phyloP scores from a whole-genome alignment of 2,113 vertebrate species.

The Atrichornis clamosus region DNA sequence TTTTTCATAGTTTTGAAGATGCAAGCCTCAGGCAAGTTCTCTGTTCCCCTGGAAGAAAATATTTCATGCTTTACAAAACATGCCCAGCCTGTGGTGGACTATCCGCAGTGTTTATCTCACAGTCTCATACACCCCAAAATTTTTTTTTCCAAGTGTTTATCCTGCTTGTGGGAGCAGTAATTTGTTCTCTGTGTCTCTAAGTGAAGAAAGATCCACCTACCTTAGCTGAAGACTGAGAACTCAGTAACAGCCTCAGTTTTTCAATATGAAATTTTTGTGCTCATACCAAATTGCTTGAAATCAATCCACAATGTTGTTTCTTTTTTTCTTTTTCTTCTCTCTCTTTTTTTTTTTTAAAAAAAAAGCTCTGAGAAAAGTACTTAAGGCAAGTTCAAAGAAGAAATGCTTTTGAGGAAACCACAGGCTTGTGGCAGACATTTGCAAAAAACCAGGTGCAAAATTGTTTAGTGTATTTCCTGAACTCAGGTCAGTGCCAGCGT shows the following conservation, averaged over 20 bases:
- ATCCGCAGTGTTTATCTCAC: neutral
- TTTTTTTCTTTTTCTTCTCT: neutral
- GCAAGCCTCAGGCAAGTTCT: neutral
- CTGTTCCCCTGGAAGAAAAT: neutral
- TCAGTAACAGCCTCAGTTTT: neutral
- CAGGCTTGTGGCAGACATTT: constrained; percentile 18
- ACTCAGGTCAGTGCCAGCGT: neutral
- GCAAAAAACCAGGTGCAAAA: neutral
- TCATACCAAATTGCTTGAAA: neutral
- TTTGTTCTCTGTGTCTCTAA: neutral
- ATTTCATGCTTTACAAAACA: neutral
- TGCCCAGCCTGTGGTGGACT: neutral
- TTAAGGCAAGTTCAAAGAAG: constrained; percentile 31
- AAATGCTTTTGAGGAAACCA: constrained; percentile 54
- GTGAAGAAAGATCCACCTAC: neutral
- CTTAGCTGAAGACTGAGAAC: neutral
- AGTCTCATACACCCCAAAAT: neutral
- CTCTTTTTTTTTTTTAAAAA: neutral
- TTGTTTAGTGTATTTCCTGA: constrained; percentile 19
- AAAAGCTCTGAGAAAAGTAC: neutral
- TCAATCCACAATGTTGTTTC: neutral
- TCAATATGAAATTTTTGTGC: neutral
- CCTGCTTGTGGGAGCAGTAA: neutral
- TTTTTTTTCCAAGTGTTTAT: neutral
- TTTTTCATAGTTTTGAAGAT: neutral